Percentiles rank a stretch among this genome's conserved stretches.
Conservation (phyloP, 2,113 vertebrate genomes). For the Pterocles orientalis region DNA sequence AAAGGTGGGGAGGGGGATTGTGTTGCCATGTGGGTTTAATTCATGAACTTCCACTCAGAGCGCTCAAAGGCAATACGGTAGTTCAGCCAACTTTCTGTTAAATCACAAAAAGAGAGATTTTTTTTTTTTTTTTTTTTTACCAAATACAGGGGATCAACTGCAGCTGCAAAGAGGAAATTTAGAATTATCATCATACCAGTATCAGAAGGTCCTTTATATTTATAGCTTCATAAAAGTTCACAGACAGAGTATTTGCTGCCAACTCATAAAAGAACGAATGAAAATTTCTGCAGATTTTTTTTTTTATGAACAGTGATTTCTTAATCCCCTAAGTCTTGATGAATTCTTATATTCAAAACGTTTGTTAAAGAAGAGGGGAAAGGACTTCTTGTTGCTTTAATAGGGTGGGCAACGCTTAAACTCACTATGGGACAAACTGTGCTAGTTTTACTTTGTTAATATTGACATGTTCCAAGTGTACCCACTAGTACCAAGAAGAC, state of each 20-base stretch:
- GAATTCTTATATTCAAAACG: conserved; percentile 74
- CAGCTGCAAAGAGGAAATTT: conserved; percentile 84
- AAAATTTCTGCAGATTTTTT: conserved; percentile 74
- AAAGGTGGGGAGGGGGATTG: conserved; percentile 68
- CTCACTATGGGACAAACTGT: not conserved
- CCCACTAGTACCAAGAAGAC: not conserved
- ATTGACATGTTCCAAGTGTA: not conserved
- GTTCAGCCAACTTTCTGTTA: conserved; percentile 75
- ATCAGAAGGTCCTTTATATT: conserved; percentile 83
- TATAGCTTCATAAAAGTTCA: conserved; percentile 82
- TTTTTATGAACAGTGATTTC: conserved; percentile 68
- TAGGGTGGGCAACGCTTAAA: conserved; percentile 19
- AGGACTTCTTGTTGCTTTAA: conserved; percentile 45
- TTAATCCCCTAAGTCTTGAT: conserved; percentile 75
- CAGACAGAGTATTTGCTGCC: conserved; percentile 74
- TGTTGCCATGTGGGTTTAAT: conserved; percentile 81
- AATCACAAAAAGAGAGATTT: conserved; percentile 52
- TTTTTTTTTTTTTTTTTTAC: conserved; percentile 41
- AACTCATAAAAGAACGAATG: conserved; percentile 82
- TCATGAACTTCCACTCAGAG: conserved; percentile 71
- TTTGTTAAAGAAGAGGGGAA: conserved; percentile 35
- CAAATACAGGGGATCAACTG: conserved; percentile 77
- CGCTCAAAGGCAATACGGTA: conserved; percentile 74
- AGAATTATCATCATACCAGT: conserved; percentile 80
- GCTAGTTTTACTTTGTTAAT: not conserved